Conservation (phyloP, 2,797 vertebrate genomes). For the Semaprochilodus insignis region DNA sequence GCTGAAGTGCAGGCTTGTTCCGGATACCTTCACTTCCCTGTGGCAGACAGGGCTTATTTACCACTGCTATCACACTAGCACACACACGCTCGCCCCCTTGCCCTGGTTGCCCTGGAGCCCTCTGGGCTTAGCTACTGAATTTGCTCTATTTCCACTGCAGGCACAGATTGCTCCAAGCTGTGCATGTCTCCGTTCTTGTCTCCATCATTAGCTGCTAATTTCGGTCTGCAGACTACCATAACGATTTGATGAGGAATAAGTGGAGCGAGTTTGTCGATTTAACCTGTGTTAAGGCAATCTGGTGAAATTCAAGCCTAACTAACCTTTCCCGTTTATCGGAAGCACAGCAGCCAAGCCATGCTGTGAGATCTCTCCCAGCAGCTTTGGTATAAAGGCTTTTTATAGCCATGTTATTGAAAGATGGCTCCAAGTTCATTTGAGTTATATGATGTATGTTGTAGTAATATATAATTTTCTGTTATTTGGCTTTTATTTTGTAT, state of each 20-base stretch:
- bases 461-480: too few relatives aligned
- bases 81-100: background rate
- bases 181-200: conserved; percentile 39
- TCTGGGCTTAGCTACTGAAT: conserved; percentile 24
- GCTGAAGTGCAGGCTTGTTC: conserved; percentile 38
- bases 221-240: conserved; percentile 46
- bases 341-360: background rate
- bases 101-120: conserved; percentile 24
- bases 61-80: conserved; percentile 7
- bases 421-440: background rate
- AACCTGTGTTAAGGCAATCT: conserved; percentile 44
- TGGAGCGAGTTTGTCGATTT: conserved; percentile 48
- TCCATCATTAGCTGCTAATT: conserved; percentile 52
- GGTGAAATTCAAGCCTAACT: background rate
- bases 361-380: background rate
- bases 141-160: conserved; percentile 19
- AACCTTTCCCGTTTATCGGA: conserved; percentile 11
- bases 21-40: conserved; percentile 36
- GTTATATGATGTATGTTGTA: background rate
- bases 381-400: background rate
- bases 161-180: conserved; percentile 29
- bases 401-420: background rate
- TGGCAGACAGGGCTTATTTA: conserved; percentile 41
- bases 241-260: conserved; percentile 54
- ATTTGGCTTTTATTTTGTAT: too few relatives aligned